Evolutionary conservation across 2,888 invertebrate species (phyloP).

Genomic region (Mythimna albipuncta): DNA sequence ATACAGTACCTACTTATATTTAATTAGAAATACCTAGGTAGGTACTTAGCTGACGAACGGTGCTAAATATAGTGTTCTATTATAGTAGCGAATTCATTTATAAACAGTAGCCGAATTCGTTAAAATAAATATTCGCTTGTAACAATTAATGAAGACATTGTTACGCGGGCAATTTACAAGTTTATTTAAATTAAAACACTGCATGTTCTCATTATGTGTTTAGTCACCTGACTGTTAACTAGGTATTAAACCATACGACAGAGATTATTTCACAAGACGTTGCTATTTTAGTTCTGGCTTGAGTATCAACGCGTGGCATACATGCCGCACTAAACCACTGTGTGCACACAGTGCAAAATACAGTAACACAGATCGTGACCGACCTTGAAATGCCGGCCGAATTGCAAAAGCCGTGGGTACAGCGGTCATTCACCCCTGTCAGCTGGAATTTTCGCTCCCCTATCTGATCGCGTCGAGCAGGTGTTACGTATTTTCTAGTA

Average conservation of each 20-base stretch:
- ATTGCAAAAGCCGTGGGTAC: slow-evolving; percentile 43
- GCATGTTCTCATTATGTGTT: slow-evolving; percentile 44
- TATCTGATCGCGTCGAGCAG: slow-evolving; percentile 29
- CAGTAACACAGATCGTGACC: slow-evolving; percentile 49
- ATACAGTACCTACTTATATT: background rate
- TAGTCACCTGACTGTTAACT: slow-evolving; percentile 72
- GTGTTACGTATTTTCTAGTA: slow-evolving; percentile 17
- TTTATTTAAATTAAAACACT: slow-evolving; percentile 46
- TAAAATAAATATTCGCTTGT: background rate
- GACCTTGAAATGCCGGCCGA: slow-evolving; percentile 64
- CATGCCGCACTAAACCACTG: slow-evolving; percentile 64
- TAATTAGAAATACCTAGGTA: slow-evolving; percentile 9
- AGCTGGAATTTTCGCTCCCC: slow-evolving; percentile 62
- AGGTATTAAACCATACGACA: slow-evolving; percentile 64
- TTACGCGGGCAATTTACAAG: background rate
- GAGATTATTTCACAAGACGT: slow-evolving; percentile 78
- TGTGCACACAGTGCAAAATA: slow-evolving; percentile 64
- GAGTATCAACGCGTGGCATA: slow-evolving; percentile 69
- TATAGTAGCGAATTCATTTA: background rate
- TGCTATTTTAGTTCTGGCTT: slow-evolving; percentile 87
- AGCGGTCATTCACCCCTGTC: slow-evolving; percentile 60
- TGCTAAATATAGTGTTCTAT: slow-evolving; percentile 26
- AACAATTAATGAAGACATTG: background rate
- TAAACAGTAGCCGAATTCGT: background rate
- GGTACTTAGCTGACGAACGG: background rate